These are phyloP conservation scores for Cheilosia impressa DNA, from an alignment of 2,888 invertebrate species.

Conservation along the genomic window DNA sequence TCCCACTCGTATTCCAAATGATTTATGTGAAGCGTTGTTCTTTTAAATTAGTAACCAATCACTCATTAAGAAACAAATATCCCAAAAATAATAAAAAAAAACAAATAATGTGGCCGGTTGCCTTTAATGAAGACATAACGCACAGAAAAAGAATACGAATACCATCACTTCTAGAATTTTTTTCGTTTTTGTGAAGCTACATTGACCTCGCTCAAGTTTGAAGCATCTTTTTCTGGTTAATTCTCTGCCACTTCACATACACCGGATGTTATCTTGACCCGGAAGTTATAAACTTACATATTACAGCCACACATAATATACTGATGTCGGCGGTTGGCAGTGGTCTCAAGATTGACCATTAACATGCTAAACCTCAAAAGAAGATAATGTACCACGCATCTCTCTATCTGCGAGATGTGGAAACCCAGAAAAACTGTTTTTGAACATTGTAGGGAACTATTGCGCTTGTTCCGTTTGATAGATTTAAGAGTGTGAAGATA, in stretches of 20 bases:
- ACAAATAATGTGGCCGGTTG: not conserved
- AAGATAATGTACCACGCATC: constrained; percentile 63
- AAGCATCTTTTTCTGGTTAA: constrained; percentile 52
- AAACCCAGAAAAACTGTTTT: constrained; percentile 34
- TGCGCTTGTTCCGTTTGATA: constrained; percentile 20
- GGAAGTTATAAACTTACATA: constrained; percentile 71
- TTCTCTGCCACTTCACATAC: constrained; percentile 47
- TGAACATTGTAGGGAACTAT: constrained; percentile 41
- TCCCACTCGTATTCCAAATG: not conserved
- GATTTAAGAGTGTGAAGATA: constrained; percentile 49
- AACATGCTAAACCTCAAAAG: constrained; percentile 59
- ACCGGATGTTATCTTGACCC: constrained; percentile 68
- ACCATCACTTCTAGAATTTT: not conserved
- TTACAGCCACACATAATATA: constrained; percentile 45
- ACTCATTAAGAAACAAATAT: constrained; percentile 6
- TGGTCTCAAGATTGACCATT: constrained; percentile 62
- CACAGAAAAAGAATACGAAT: not conserved
- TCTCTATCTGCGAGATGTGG: constrained; percentile 19
- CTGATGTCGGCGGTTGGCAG: constrained; percentile 24
- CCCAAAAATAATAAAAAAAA: not conserved
- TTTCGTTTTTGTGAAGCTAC: constrained; percentile 9
- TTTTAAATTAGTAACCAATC: constrained; percentile 13
- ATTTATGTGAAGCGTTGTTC: not conserved
- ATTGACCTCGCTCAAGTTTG: constrained; percentile 55
- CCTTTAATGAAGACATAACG: constrained; percentile 42